Conservation (phyloP, 2,888 invertebrate genomes). For the Adela reaumurella region DNA sequence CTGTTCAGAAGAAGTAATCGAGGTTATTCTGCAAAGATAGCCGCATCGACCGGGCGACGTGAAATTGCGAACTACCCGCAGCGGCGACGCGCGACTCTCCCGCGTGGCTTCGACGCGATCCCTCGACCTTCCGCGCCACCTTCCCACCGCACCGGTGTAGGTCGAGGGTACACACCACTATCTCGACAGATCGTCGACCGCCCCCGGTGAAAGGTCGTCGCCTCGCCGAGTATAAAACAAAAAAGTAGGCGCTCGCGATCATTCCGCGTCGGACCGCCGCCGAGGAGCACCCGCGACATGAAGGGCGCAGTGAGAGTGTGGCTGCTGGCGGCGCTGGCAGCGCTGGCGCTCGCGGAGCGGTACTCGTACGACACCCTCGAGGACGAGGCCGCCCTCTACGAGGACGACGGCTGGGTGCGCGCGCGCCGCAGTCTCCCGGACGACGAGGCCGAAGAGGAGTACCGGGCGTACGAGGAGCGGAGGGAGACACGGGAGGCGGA, state of each 20-base stretch:
- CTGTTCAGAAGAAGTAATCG: too few relatives aligned
- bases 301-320: neutral
- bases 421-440: conserved; percentile 6
- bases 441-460: conserved; percentile 27
- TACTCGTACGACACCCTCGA: conserved; percentile 16
- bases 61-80: neutral
- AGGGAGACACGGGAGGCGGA: conserved; percentile 14
- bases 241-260: conserved; percentile 24
- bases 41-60: too few relatives aligned
- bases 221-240: conserved; percentile 34
- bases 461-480: conserved; percentile 31
- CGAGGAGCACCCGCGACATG: neutral
- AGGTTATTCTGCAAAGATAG: too few relatives aligned
- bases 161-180: neutral
- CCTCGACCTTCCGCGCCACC: too few relatives aligned
- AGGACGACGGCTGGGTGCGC: conserved; percentile 17
- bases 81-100: neutral
- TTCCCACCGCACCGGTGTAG: neutral
- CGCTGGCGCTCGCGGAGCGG: conserved; percentile 1
- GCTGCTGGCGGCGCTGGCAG: conserved; percentile 19
- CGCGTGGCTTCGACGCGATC: too few relatives aligned
- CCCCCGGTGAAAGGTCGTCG: conserved; percentile 31
- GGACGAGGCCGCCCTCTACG: conserved; percentile 19
- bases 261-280: neutral
- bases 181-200: neutral